Evolutionary conservation across 2,888 invertebrate species (phyloP), one percentile per base, ranked within the genome.

Genomic region (Ophraella communa): DNA sequence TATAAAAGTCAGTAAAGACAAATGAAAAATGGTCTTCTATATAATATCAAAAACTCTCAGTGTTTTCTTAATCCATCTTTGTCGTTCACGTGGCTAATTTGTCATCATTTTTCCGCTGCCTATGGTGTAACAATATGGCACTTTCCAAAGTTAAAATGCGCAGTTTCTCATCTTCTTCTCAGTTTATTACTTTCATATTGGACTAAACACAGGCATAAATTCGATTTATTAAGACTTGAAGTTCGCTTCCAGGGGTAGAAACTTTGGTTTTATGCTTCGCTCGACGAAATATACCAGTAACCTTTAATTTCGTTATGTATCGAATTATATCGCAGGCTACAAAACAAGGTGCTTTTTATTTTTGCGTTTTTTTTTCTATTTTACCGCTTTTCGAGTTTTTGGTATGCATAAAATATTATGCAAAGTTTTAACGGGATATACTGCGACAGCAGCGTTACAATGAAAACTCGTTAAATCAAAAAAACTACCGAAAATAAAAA

Each of bases 171-270:
- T 59, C 51, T 33, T 59, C 58, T 51, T 33, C 44, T 23, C 42
- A 60, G 62, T 67, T 67, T 65, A 65, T 62, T 56, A 64, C 62
- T 20, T 59, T 56, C 62, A 55, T 64, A 62, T 67, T 58, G 52
- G 55, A 47, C 60, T 57, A 61, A 66, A 64, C 64, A 66, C 57
- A 20, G 47, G 30, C 58, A 66, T 61, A 68, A 68, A 68, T 68
- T 64, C 64, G 64, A 66, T 66, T 64, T 66, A 68, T 62, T 54
- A 67, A 62, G 54, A 55, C 65, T 47, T 60, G 52, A 60, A 67
- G 55, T 64, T 62, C 14, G 60, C 60, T 62, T 49, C 57, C 47
- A 52, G 52, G 33, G 58, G 42, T 44, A 47, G 42, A 58, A 62
- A 56, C 62, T 64, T 59, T 27, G 44, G 51, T 52, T 67, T 64